A percentile compares a stretch with the other conserved stretches of the same genome.
These are phyloP conservation scores for Philereme vetulata DNA, from an alignment of 2,888 invertebrate genomes.

Conservation along the genomic window DNA sequence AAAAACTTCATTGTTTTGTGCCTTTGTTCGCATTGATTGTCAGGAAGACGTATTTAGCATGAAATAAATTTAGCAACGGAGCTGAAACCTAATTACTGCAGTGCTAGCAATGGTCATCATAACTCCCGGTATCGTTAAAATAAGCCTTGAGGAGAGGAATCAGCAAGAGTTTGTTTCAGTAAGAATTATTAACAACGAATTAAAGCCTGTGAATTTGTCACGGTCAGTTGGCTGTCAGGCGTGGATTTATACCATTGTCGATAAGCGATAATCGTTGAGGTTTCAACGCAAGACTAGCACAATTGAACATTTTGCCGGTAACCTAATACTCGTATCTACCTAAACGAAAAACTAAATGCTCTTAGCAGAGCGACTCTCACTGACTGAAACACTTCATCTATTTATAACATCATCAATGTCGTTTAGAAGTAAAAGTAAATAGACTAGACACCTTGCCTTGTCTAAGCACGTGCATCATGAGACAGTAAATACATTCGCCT, in stretches of 20 bases:
- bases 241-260: slow-evolving; percentile 69
- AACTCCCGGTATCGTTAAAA: slow-evolving; percentile 7
- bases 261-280: slow-evolving; percentile 57
- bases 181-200: slow-evolving; percentile 65
- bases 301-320: slow-evolving; percentile 28
- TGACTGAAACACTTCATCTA: no score
- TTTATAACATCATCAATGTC: background rate
- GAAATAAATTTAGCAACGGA: slow-evolving; percentile 51
- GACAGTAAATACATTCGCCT: background rate
- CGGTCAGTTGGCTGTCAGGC: slow-evolving; percentile 73
- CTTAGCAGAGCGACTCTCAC: background rate
- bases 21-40: slow-evolving; percentile 60
- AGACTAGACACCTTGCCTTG: slow-evolving; percentile 1
- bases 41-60: slow-evolving; percentile 57
- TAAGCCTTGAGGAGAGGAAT: slow-evolving; percentile 3
- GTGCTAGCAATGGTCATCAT: slow-evolving; percentile 5
- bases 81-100: slow-evolving; percentile 25
- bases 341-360: background rate
- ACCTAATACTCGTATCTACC: background rate
- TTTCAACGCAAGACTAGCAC: slow-evolving; percentile 37
- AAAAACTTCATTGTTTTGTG: slow-evolving; percentile 72
- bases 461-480: background rate
- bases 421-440: slow-evolving; percentile 1
- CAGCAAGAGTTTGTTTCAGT: slow-evolving; percentile 30
- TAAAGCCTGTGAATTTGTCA: slow-evolving; percentile 76